phyloP scores from a whole-genome alignment of 2,888 invertebrate species.

The Macaria liturata region DNA sequence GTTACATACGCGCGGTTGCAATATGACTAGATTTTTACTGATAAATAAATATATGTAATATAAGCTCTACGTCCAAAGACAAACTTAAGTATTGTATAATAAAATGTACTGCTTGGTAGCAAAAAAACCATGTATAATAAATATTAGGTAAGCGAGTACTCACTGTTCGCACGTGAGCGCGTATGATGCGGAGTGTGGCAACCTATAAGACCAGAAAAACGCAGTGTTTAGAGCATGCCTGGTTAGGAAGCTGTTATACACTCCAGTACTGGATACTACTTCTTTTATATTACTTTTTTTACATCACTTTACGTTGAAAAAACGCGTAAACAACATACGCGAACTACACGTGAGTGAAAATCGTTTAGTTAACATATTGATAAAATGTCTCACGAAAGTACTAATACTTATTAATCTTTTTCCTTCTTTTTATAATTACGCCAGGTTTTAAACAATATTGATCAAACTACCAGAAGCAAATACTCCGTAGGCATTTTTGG shows the following conservation, averaged over 20 bases:
- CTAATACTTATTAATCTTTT: too few species aligned
- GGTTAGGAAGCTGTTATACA: constrained; percentile 76
- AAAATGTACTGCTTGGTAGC: constrained; percentile 26
- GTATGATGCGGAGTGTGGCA: constrained; percentile 84
- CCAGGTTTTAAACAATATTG: constrained; percentile 8
- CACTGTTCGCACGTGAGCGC: constrained; percentile 86
- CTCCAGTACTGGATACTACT: constrained; percentile 33
- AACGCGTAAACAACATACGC: too few species aligned
- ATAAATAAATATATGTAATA: not conserved
- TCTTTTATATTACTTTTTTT: constrained; percentile 8
- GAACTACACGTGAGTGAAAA: too few species aligned
- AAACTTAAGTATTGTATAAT: not conserved
- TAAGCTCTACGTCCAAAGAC: not conserved
- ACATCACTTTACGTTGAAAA: not conserved
- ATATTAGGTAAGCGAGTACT: constrained; percentile 75
- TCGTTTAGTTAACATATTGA: too few species aligned
- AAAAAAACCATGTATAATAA: constrained; percentile 48
- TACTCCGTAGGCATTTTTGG: constrained; percentile 17
- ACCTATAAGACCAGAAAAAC: constrained; percentile 81
- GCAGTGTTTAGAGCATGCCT: constrained; percentile 81
- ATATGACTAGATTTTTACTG: not conserved
- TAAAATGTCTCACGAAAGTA: too few species aligned
- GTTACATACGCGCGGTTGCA: constrained; percentile 7
- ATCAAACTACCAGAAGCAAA: constrained; percentile 27
- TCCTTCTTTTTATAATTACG: not conserved